Base-by-base conservation (phyloP, 2,888 invertebrate species). In the Hemicrepidius hirtus region DNA sequence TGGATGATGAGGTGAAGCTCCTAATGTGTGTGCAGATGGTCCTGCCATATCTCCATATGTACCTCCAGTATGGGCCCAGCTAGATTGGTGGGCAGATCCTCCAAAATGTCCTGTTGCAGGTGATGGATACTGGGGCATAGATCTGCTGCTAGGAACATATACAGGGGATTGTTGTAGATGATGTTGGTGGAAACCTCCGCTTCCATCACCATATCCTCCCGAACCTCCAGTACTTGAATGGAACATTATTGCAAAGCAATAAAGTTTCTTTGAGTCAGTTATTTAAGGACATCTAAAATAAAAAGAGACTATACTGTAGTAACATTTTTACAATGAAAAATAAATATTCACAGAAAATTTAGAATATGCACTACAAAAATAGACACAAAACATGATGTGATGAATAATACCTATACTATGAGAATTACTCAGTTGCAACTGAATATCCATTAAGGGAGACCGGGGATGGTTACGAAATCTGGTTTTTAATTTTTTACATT, bases 131-230 rank as follows among this genome's bases (percentile, higher is more conserved):
- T 86, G 87, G 41, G 89, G 88, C 69, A 91, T 87, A 62, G 85
- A 83, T 10, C 85, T 82, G 10, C 89, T 87, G 76, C 90, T 91
- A 41, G 92, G 92, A 73, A 92, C 92, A 85, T 92, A 93, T 50
- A 93, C 92, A 3, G 92, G 92, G 0, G 91, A 85, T 73, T 88
- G 89, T 21, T 89, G 86, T 76, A 84, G 81, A 80, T 78, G 78
- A 41, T 84, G 83, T 57, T 87, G 87, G 74, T 87, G 86, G 74
- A 84, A 85, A 59, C 82, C 81, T 53, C 82, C 75, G 76, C 83
- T 82, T 55, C 82, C 80, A 78, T 86, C 86, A 76, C 82, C 81
- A 80, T 86, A 85, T 69, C 84, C 84, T 50, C 83, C 81, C 59
- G 81, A 73, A 53, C 82, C 80, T 44, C 81, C 81, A 32, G 84